These are phyloP conservation scores for Watsonalla binaria DNA, from an alignment of 2,888 invertebrate species.

Conservation along the genomic window DNA sequence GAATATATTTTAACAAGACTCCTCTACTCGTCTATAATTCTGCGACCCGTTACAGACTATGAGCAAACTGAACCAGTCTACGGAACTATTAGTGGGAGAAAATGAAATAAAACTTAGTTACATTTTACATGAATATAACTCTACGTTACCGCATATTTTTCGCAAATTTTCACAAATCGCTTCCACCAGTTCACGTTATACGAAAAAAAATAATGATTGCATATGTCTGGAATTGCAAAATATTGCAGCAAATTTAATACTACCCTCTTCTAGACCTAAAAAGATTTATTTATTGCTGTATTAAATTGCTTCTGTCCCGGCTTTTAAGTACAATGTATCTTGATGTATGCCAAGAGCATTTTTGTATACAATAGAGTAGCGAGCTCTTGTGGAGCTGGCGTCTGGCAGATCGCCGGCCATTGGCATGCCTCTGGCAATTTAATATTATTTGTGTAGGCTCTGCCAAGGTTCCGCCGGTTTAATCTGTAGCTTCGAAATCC, in stretches of 20 bases:
- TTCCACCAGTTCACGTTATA: no score
- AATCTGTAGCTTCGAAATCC: slow-evolving; percentile 48
- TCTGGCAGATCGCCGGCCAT: slow-evolving; percentile 49
- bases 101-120: no score
- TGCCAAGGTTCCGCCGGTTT: slow-evolving; percentile 56
- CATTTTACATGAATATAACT: no score
- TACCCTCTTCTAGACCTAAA: not conserved
- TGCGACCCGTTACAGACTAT: no score
- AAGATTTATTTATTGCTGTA: not conserved
- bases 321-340: not conserved
- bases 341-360: slow-evolving; percentile 1
- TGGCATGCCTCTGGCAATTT: slow-evolving; percentile 70
- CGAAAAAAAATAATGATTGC: not conserved
- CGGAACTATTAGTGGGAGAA: no score
- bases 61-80: no score
- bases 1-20: no score
- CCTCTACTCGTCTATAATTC: no score
- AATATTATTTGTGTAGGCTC: slow-evolving; percentile 73
- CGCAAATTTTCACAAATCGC: no score
- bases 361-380: slow-evolving; percentile 10
- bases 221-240: not conserved
- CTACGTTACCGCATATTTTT: no score
- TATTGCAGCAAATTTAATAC: not conserved
- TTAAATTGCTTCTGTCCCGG: not conserved
- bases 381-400: slow-evolving; percentile 42